Evolutionary conservation across 2,797 vertebrate species (phyloP).

Genomic region (Leucoraja ocellata): DNA sequence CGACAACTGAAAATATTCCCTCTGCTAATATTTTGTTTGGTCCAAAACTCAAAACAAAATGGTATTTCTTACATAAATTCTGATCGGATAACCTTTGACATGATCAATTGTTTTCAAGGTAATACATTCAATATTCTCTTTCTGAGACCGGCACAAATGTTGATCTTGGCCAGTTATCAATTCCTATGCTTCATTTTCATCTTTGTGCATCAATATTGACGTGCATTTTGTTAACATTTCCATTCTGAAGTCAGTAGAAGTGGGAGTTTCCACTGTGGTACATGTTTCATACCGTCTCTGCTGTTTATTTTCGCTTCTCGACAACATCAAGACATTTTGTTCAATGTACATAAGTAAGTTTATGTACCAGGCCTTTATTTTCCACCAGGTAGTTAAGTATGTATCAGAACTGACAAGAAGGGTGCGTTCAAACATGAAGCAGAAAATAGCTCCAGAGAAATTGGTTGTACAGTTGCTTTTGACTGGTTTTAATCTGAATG

Average conservation of each 20-base stretch:
- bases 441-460: not conserved
- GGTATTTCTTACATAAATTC: not conserved
- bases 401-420: not conserved
- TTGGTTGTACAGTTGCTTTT: not conserved
- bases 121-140: not conserved
- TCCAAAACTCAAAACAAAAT: not conserved
- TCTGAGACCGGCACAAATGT: not conserved
- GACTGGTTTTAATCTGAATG: no score
- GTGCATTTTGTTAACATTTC: slow-evolving; percentile 14
- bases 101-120: not conserved
- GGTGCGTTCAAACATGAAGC: not conserved
- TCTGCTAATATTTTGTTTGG: not conserved
- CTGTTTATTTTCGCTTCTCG: not conserved
- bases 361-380: not conserved
- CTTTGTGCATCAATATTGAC: slow-evolving; percentile 4
- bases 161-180: not conserved
- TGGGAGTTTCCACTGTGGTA: not conserved
- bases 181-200: not conserved
- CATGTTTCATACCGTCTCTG: not conserved
- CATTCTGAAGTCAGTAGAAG: not conserved
- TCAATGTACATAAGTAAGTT: not conserved
- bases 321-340: not conserved
- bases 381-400: not conserved
- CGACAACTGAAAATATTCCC: not conserved
- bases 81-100: not conserved